phyloP scores from a whole-genome alignment of 2,797 vertebrate species.

The Tokudaia tokunoshimensis region DNA sequence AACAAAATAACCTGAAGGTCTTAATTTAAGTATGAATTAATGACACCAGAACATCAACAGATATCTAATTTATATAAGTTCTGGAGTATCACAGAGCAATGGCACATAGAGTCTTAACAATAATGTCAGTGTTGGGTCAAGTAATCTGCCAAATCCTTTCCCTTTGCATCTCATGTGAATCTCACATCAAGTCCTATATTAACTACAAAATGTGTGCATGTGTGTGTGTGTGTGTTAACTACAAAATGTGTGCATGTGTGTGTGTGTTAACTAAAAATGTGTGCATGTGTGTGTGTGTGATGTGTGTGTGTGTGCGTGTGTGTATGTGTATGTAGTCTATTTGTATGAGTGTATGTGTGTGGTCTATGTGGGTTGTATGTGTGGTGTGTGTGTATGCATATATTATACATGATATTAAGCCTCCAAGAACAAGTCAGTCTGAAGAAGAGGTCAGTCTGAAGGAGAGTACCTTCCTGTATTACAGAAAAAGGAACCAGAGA shows the following conservation, averaged over 20 bases:
- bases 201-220: background rate
- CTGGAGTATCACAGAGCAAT: background rate
- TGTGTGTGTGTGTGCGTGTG: too few species aligned
- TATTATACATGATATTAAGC: background rate
- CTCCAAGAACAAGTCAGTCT: background rate
- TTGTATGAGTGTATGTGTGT: too few species aligned
- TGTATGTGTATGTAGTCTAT: too few species aligned
- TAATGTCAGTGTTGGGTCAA: background rate
- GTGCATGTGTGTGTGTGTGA: too few species aligned
- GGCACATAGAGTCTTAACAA: background rate
- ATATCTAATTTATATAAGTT: background rate
- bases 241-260: too few species aligned
- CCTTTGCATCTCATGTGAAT: conserved; percentile 1
- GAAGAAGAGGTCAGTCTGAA: background rate
- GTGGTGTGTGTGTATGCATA: background rate
- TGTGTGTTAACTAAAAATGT: too few species aligned
- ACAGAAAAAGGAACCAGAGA: background rate
- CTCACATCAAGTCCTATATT: background rate
- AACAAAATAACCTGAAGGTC: conserved; percentile 21
- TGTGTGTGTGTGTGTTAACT: background rate
- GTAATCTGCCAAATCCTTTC: background rate
- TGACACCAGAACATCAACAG: background rate
- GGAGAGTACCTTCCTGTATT: fast-evolving
- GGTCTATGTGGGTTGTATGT: too few species aligned
- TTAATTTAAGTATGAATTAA: conserved; percentile 8